Conservation (phyloP, 2,888 invertebrate genomes). For the Noctua pronuba region DNA sequence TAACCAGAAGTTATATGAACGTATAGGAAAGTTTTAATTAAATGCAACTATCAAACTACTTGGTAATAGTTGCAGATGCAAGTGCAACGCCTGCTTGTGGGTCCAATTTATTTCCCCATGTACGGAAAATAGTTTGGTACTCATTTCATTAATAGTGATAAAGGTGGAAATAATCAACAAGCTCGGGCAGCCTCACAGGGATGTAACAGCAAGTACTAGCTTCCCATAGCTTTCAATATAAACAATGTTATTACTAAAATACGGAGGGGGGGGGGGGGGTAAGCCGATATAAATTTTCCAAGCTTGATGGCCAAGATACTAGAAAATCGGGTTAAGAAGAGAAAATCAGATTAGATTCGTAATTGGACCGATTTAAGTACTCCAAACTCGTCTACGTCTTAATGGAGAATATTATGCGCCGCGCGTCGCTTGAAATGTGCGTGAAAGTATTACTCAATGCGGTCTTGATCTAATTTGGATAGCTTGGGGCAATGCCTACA, state of each 20-base stretch:
- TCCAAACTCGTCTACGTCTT: constrained; percentile 13
- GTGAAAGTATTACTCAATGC: constrained; percentile 23
- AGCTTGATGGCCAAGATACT: background rate
- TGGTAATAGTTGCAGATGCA: constrained; percentile 5
- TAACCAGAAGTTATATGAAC: background rate
- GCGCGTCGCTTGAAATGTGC: constrained; percentile 26
- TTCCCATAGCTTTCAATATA: background rate
- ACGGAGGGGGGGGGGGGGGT: no score
- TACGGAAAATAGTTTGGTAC: background rate
- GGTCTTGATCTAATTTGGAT: constrained; percentile 39
- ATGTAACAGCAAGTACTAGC: background rate
- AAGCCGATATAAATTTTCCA: background rate
- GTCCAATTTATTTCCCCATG: constrained; percentile 5
- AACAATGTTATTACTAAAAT: constrained; percentile 5
- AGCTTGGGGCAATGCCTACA: background rate
- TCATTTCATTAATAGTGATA: background rate
- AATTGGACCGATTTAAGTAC: constrained; percentile 36
- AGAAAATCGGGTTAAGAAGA: constrained; percentile 19
- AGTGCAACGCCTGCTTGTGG: background rate
- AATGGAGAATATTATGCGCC: constrained; percentile 25
- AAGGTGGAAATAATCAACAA: background rate
- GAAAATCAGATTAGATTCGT: constrained; percentile 29
- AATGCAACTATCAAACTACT: constrained; percentile 11
- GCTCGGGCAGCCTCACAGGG: background rate
- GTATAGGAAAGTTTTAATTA: constrained; percentile 30